phyloP scores from a whole-genome alignment of 2,113 vertebrate genomes.

The Cinclus cinclus region DNA sequence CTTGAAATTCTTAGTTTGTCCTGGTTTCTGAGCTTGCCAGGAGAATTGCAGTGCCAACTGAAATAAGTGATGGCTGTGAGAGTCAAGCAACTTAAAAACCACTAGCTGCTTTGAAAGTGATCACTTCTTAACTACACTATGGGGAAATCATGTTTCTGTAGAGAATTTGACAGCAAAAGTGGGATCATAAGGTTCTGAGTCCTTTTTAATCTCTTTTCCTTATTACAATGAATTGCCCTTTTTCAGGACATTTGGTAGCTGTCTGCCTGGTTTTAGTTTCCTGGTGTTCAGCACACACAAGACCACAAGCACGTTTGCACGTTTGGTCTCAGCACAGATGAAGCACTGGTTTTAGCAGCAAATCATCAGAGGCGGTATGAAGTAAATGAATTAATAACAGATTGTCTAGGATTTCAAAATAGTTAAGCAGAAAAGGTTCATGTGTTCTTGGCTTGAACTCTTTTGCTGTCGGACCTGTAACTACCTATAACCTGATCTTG shows the following conservation, averaged over 20 bases:
- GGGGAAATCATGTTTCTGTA: neutral
- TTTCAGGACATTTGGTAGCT: neutral
- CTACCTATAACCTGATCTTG: neutral
- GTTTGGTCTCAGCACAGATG: neutral
- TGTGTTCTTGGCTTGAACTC: neutral
- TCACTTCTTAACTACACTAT: rapidly evolving
- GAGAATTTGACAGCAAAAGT: neutral
- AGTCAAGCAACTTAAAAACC: neutral
- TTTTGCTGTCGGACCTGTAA: neutral
- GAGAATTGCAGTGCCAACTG: neutral
- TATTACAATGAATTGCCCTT: neutral
- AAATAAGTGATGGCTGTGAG: rapidly evolving
- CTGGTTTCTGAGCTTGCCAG: neutral
- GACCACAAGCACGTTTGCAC: rapidly evolving
- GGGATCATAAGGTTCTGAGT: neutral
- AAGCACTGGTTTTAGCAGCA: neutral
- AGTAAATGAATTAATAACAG: neutral
- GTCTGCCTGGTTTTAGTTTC: neutral
- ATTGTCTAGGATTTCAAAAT: rapidly evolving
- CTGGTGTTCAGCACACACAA: neutral
- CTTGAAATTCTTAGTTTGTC: neutral
- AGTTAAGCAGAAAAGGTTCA: neutral
- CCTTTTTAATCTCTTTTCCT: neutral
- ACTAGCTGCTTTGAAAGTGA: neutral
- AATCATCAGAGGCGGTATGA: neutral